A percentile compares a stretch with the other conserved stretches of the same genome.
Conservation (phyloP, 2,797 vertebrate genomes). For the Myripristis murdjan region DNA sequence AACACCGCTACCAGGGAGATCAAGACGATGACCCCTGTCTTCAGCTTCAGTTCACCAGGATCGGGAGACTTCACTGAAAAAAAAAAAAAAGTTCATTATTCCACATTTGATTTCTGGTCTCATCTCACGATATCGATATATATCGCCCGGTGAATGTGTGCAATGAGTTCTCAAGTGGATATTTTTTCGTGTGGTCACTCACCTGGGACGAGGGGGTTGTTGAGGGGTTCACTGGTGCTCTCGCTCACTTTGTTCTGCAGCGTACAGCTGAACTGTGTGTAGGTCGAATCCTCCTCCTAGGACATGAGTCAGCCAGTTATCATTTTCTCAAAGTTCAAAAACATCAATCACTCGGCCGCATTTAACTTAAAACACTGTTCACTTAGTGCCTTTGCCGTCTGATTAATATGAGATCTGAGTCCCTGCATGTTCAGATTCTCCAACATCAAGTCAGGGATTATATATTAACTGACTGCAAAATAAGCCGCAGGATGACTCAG, state of each 20-base stretch:
- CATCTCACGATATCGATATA: too few species aligned
- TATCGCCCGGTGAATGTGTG: too few species aligned
- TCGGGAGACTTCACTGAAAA: fast-evolving
- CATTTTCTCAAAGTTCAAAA: background rate
- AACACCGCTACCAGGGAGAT: background rate
- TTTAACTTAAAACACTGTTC: too few species aligned
- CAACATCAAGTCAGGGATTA: too few species aligned
- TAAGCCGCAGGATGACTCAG: too few species aligned
- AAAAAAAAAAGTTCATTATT: background rate
- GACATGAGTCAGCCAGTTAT: background rate
- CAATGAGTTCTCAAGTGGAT: background rate
- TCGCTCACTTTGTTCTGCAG: constrained; percentile 54
- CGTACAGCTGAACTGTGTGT: constrained; percentile 33
- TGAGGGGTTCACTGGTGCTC: background rate
- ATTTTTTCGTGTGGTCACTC: background rate
- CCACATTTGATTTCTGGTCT: too few species aligned
- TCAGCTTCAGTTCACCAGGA: background rate
- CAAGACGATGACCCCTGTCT: constrained; percentile 27
- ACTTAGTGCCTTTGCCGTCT: too few species aligned
- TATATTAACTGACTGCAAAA: too few species aligned
- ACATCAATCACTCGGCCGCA: too few species aligned
- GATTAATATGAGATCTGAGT: too few species aligned
- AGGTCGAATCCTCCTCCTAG: background rate
- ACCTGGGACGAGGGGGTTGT: constrained; percentile 16
- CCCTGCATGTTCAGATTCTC: too few species aligned